These are phyloP conservation scores for Perccottus glenii DNA, from an alignment of 2,113 vertebrate genomes.

Conservation along the genomic window DNA sequence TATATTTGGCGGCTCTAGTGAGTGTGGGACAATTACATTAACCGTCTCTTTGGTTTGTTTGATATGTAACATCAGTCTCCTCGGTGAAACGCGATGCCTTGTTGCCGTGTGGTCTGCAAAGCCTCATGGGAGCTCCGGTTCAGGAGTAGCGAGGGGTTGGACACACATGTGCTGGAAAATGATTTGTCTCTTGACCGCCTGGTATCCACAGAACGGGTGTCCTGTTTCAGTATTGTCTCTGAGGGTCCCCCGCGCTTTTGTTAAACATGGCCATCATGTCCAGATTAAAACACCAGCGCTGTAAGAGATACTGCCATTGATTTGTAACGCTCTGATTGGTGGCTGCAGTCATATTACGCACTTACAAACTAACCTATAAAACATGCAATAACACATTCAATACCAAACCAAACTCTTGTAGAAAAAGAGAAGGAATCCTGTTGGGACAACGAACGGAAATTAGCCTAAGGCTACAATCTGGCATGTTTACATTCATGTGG, in stretches of 20 bases:
- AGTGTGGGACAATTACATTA: slow-evolving; percentile 79
- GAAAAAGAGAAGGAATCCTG: too few relatives aligned
- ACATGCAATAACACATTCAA: slow-evolving; percentile 1
- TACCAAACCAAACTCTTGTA: too few relatives aligned
- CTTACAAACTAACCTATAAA: neutral
- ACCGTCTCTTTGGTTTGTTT: slow-evolving; percentile 79
- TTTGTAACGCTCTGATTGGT: slow-evolving; percentile 40
- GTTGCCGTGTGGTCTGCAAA: slow-evolving; percentile 57
- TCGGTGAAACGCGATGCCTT: slow-evolving; percentile 72
- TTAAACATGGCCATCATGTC: slow-evolving; percentile 49
- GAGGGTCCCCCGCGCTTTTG: slow-evolving; percentile 30
- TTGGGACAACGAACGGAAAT: too few relatives aligned
- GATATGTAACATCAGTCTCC: slow-evolving; percentile 79
- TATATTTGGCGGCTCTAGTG: slow-evolving; percentile 75
- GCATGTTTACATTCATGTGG: too few relatives aligned
- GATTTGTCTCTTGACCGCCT: slow-evolving; percentile 34
- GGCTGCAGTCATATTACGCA: slow-evolving; percentile 16
- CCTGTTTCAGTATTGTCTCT: slow-evolving; percentile 50
- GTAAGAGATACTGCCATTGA: slow-evolving; percentile 64
- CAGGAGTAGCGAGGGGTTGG: slow-evolving; percentile 36
- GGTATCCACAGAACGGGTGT: slow-evolving; percentile 37
- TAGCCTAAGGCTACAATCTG: too few relatives aligned
- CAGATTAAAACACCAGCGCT: slow-evolving; percentile 70
- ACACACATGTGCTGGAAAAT: slow-evolving; percentile 41
- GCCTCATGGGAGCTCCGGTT: slow-evolving; percentile 17